Evolutionary conservation across 2,888 invertebrate genomes (phyloP).

Genomic region (Pocota personata): DNA sequence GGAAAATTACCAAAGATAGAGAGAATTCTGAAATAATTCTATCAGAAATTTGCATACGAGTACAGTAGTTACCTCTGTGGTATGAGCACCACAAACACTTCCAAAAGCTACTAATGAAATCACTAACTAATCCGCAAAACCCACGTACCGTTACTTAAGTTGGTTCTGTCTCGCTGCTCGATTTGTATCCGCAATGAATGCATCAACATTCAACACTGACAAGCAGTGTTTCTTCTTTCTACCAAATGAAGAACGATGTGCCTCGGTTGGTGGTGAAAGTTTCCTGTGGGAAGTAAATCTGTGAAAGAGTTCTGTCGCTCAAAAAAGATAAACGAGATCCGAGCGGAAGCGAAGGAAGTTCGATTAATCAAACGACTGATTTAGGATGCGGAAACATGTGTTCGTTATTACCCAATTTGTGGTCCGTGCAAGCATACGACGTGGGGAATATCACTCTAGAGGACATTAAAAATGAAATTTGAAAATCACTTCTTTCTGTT

Average conservation of each 20-base stretch:
- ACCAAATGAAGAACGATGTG: slow-evolving; percentile 44
- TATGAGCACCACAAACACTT: slow-evolving; percentile 7
- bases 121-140: slow-evolving; percentile 26
- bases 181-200: slow-evolving; percentile 57
- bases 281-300: slow-evolving; percentile 26
- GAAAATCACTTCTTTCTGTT: neutral
- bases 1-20: neutral
- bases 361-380: slow-evolving; percentile 66
- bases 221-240: neutral
- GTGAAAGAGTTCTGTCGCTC: slow-evolving; percentile 4
- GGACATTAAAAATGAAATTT: slow-evolving; percentile 7
- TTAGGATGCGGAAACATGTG: slow-evolving; percentile 66
- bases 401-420: slow-evolving; percentile 66
- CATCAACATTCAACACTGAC: slow-evolving; percentile 58
- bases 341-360: slow-evolving; percentile 25
- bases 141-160: slow-evolving; percentile 26
- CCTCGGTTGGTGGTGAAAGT: slow-evolving; percentile 36
- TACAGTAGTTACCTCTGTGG: neutral
- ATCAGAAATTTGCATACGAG: neutral
- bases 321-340: slow-evolving; percentile 43
- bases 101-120: neutral
- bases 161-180: slow-evolving; percentile 17
- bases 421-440: neutral
- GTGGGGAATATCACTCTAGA: neutral
- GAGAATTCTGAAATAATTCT: neutral